These are phyloP conservation scores for Maniola jurtina DNA, from an alignment of 1,140 invertebrate genomes.

Conservation along the genomic window DNA sequence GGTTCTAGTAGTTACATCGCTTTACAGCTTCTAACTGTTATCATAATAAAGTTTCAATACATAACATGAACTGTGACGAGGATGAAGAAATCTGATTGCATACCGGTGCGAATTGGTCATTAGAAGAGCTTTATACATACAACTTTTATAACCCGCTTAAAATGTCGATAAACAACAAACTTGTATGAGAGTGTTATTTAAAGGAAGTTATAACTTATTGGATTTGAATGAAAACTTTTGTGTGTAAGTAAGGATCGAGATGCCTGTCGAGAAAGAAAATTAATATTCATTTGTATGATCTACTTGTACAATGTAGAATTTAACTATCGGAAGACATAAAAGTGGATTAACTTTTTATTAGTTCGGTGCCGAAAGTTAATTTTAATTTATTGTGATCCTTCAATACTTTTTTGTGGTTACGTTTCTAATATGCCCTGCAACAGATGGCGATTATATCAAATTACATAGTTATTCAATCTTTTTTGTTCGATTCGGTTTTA, in stretches of 20 bases:
- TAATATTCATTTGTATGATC: constrained; percentile 6
- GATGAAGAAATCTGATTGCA: constrained; percentile 2
- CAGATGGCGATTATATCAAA: constrained; percentile 61
- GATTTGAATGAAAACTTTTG: background rate
- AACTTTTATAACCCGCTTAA: constrained; percentile 1
- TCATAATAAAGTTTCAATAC: constrained; percentile 2
- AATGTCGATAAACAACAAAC: background rate
- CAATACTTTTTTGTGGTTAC: constrained; percentile 50
- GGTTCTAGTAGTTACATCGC: background rate
- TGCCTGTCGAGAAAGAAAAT: background rate
- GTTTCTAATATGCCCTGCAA: constrained; percentile 44
- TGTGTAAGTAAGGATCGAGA: background rate
- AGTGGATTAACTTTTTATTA: constrained; percentile 39
- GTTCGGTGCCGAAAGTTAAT: constrained; percentile 47
- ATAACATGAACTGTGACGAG: background rate
- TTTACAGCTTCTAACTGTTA: background rate
- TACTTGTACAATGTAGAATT: background rate
- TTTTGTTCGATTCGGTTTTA: background rate
- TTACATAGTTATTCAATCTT: constrained; percentile 40
- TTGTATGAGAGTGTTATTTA: background rate
- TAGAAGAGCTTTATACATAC: background rate
- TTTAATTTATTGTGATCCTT: constrained; percentile 53
- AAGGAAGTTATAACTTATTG: constrained; percentile 7
- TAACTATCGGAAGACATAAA: constrained; percentile 34
- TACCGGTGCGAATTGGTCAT: constrained; percentile 6